These are phyloP conservation scores for Leucophora obtusa DNA, from an alignment of 2,888 invertebrate genomes.

Conservation along the genomic window DNA sequence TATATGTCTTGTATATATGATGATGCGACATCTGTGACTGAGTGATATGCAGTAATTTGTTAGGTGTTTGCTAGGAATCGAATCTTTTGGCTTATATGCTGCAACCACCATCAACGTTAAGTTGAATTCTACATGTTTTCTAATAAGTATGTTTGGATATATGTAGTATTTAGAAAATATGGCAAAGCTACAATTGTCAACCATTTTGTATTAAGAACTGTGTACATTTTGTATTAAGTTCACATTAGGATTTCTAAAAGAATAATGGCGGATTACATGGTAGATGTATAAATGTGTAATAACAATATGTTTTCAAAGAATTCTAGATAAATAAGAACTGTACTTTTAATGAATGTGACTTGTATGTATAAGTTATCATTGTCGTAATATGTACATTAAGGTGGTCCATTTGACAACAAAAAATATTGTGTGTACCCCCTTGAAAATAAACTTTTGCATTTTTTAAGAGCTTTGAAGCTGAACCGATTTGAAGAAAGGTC, in stretches of 20 bases:
- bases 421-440: no score
- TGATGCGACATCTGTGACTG: conserved; percentile 57
- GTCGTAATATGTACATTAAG: no score
- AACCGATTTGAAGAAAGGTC: no score
- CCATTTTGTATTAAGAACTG: conserved; percentile 64
- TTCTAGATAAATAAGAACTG: no score
- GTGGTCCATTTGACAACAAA: no score
- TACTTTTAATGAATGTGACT: no score
- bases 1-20: neutral
- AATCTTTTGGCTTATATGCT: conserved; percentile 48
- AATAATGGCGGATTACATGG: neutral
- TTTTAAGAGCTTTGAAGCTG: no score
- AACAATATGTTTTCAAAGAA: no score
- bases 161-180: conserved; percentile 49
- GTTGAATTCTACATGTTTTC: neutral
- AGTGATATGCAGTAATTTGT: conserved; percentile 48
- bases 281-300: neutral
- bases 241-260: conserved; percentile 57
- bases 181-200: conserved; percentile 61
- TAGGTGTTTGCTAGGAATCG: conserved; percentile 46
- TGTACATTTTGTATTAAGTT: conserved; percentile 63
- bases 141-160: conserved; percentile 10
- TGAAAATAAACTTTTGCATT: no score
- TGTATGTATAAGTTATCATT: no score
- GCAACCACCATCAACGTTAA: conserved; percentile 6